These are phyloP conservation scores for Agrotis puta DNA, from an alignment of 2,888 invertebrate genomes.

Conservation along the genomic window DNA sequence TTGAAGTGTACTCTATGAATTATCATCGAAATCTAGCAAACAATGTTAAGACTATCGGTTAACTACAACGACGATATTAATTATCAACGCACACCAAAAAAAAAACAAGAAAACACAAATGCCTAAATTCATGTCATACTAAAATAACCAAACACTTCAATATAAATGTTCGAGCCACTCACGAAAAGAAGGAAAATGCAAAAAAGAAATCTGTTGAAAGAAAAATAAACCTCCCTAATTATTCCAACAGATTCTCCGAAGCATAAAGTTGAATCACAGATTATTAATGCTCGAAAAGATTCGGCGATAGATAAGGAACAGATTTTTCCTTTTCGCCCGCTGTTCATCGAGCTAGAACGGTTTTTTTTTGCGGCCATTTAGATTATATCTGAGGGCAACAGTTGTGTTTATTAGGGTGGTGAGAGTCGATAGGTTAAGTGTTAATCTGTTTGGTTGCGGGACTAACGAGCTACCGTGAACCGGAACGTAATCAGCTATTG, in stretches of 20 bases:
- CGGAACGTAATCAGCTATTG: too few relatives aligned
- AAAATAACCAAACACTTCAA: neutral
- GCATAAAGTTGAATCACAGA: conserved; percentile 52
- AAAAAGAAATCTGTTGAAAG: conserved; percentile 7
- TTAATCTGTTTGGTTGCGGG: conserved; percentile 29
- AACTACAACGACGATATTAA: neutral
- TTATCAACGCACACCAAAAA: neutral
- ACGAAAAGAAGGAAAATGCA: neutral
- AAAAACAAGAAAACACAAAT: neutral
- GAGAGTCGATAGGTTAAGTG: neutral
- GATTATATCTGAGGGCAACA: conserved; percentile 42
- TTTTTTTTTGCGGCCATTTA: conserved; percentile 44
- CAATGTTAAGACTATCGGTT: neutral
- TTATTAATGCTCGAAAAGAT: conserved; percentile 58
- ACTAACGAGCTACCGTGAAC: too few relatives aligned
- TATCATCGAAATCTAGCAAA: neutral
- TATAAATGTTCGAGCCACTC: neutral
- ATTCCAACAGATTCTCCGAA: conserved; percentile 42
- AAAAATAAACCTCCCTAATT: conserved; percentile 36
- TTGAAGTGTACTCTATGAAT: neutral
- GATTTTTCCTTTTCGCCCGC: conserved; percentile 44
- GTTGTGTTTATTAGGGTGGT: conserved; percentile 18
- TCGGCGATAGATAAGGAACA: conserved; percentile 39
- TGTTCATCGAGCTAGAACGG: conserved; percentile 34
- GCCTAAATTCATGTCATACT: neutral